These are phyloP conservation scores for Nephrotoma flavescens DNA, from an alignment of 2,888 invertebrate species.

Conservation along the genomic window DNA sequence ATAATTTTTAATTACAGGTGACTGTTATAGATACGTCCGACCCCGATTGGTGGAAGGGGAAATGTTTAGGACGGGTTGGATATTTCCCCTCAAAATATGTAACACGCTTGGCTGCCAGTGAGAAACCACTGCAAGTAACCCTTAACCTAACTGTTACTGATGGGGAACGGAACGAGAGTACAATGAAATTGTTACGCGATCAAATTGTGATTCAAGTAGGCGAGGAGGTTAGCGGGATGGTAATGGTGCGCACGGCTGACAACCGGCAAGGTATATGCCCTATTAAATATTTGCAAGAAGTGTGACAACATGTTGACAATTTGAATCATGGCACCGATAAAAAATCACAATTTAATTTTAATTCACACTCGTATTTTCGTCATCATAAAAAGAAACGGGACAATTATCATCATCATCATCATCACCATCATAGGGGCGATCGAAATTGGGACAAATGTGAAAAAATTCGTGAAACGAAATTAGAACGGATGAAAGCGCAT, in stretches of 20 bases:
- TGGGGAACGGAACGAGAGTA: constrained; percentile 49
- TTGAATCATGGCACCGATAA: constrained; percentile 23
- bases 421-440: constrained; percentile 16
- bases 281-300: constrained; percentile 86
- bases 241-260: constrained; percentile 83
- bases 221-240: constrained; percentile 85
- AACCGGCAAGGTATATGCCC: constrained; percentile 89
- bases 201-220: constrained; percentile 85
- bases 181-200: constrained; percentile 69
- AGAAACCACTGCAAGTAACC: constrained; percentile 81
- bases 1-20: constrained; percentile 35
- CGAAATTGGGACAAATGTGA: constrained; percentile 34
- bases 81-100: constrained; percentile 94
- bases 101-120: constrained; percentile 76
- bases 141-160: constrained; percentile 77
- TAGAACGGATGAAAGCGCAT: constrained; percentile 26
- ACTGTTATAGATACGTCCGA: constrained; percentile 90
- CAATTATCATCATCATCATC: constrained; percentile 10
- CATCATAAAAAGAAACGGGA: constrained; percentile 6
- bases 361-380: background rate
- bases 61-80: constrained; percentile 77
- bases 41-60: constrained; percentile 96
- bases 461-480: constrained; percentile 30
- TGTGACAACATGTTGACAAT: constrained; percentile 53
- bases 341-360: background rate